Evolutionary conservation across 2,113 vertebrate species (phyloP).

Genomic region (Apteryx owenii): DNA sequence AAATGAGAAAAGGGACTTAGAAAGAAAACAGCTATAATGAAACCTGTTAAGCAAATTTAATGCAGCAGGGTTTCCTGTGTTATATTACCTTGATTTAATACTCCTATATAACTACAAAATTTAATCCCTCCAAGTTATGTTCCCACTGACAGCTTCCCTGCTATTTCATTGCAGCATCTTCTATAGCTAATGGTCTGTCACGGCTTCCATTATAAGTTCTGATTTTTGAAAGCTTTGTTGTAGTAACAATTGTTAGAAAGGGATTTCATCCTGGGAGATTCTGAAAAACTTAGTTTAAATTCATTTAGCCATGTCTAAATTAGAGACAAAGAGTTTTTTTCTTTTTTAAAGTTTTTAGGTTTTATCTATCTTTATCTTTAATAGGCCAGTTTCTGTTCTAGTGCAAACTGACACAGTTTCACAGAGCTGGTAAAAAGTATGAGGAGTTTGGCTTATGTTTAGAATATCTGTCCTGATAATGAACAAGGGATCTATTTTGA

Average conservation of each 20-base stretch:
- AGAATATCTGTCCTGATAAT: not conserved
- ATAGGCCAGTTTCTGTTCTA: not conserved
- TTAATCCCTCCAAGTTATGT: conserved; percentile 30
- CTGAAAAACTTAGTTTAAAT: not conserved
- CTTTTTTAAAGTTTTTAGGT: not conserved
- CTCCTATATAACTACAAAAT: conserved; percentile 40
- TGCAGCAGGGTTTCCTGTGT: not conserved
- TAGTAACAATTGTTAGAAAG: conserved; percentile 18
- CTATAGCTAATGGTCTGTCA: conserved; percentile 51
- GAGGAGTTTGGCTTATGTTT: not conserved
- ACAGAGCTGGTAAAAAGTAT: not conserved
- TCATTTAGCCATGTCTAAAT: conserved; percentile 32
- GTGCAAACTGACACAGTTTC: not conserved
- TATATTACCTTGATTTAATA: conserved; percentile 48
- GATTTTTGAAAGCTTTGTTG: conserved; percentile 47
- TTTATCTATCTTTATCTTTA: conserved; percentile 27
- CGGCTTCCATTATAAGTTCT: not conserved
- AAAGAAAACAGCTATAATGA: conserved; percentile 19
- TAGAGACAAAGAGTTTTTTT: not conserved
- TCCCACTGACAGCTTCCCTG: conserved; percentile 48
- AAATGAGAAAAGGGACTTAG: conserved; percentile 26
- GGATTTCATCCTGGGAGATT: conserved; percentile 1
- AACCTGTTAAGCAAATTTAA: conserved; percentile 28
- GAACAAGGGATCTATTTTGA: not conserved
- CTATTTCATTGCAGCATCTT: conserved; percentile 39